These are phyloP conservation scores for Saccostrea cuccullata DNA, from an alignment of 1,140 invertebrate genomes.

Conservation along the genomic window DNA sequence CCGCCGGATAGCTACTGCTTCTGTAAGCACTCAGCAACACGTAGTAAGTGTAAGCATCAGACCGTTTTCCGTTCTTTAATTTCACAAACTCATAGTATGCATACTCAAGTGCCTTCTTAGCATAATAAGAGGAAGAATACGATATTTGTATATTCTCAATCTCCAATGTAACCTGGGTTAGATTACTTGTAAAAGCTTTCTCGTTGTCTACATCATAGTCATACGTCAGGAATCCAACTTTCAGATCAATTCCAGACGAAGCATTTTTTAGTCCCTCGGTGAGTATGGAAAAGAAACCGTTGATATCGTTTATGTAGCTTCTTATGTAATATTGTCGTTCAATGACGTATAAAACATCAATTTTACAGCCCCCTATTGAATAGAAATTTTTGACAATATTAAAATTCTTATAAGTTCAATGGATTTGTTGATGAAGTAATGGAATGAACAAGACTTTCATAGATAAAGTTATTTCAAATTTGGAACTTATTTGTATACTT, in stretches of 20 bases:
- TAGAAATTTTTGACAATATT: not conserved
- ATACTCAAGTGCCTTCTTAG: not conserved
- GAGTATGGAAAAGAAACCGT: not conserved
- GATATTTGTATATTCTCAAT: not conserved
- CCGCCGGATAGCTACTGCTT: constrained; percentile 7
- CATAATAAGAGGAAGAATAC: not conserved
- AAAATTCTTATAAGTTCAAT: not conserved
- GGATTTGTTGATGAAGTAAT: not conserved
- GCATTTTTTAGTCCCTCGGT: not conserved
- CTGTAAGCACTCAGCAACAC: not conserved
- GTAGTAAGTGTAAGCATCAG: not conserved
- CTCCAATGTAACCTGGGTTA: constrained; percentile 3
- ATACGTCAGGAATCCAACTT: not conserved
- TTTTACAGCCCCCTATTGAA: not conserved
- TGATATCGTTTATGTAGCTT: not conserved
- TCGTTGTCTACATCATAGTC: not conserved
- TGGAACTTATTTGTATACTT: not conserved
- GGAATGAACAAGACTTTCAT: not conserved
- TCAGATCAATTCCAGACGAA: not conserved
- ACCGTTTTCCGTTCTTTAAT: not conserved
- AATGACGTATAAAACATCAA: constrained; percentile 13
- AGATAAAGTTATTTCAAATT: not conserved
- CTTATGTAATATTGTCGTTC: not conserved
- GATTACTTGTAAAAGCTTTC: not conserved
- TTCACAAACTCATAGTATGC: constrained; percentile 23